A percentile compares a stretch with the other conserved stretches of the same genome.
These are phyloP conservation scores for Onthophagus sagittarius DNA, from an alignment of 2,888 invertebrate genomes.

Conservation along the genomic window DNA sequence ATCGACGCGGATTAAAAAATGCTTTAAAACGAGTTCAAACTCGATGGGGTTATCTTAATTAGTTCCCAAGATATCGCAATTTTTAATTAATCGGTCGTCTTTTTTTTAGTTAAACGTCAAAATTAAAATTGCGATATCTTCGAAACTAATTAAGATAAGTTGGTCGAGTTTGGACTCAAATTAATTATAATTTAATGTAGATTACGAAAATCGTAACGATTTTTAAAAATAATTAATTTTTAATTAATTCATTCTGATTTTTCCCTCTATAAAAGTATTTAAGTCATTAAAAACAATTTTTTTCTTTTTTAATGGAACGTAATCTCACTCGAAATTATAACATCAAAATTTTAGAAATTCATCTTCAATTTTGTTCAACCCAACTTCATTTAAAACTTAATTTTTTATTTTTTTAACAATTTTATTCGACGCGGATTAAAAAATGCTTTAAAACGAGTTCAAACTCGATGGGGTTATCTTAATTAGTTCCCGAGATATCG, in stretches of 20 bases:
- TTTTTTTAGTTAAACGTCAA: too few species aligned
- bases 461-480: background rate
- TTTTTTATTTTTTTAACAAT: background rate
- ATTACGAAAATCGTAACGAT: background rate
- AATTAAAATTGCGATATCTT: too few species aligned
- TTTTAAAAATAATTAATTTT: too few species aligned
- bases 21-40: background rate
- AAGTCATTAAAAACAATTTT: too few species aligned
- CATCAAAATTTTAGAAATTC: too few species aligned
- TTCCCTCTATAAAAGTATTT: too few species aligned
- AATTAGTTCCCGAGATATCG: background rate
- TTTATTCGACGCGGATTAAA: background rate
- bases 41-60: background rate
- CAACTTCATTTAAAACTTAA: too few species aligned
- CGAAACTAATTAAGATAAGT: background rate
- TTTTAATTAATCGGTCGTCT: too few species aligned
- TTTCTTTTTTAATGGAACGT: too few species aligned
- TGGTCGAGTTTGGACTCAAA: background rate
- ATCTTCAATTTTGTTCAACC: too few species aligned
- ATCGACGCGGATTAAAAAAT: background rate
- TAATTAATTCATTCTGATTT: too few species aligned
- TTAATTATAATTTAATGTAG: background rate
- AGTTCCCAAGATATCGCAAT: background rate
- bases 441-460: background rate
- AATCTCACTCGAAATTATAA: too few species aligned